These are phyloP conservation scores for Pseudococcus viburni DNA, from an alignment of 2,888 invertebrate genomes.

Conservation along the genomic window DNA sequence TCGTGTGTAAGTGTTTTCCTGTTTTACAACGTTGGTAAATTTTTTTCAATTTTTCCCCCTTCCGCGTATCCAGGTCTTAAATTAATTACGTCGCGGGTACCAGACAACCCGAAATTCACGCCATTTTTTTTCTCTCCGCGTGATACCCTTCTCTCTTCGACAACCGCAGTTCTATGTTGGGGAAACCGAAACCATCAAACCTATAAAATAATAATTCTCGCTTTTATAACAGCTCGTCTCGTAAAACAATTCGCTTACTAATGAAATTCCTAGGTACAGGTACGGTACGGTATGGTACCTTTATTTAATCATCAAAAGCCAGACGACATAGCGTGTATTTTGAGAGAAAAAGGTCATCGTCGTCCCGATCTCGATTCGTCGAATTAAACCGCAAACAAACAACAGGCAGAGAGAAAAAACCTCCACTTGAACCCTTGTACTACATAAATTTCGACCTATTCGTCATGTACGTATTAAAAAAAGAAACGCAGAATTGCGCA, in stretches of 20 bases:
- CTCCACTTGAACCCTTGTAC: conserved; percentile 12
- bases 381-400: conserved; percentile 27
- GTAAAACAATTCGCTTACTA: too few relatives aligned
- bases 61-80: neutral
- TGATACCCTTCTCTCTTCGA: too few relatives aligned
- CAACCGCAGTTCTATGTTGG: too few relatives aligned
- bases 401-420: neutral
- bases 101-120: neutral
- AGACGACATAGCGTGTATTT: conserved; percentile 2
- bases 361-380: neutral
- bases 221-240: too few relatives aligned
- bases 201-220: too few relatives aligned
- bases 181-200: too few relatives aligned
- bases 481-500: neutral
- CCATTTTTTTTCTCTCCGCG: neutral
- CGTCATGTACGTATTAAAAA: conserved; percentile 10
- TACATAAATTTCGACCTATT: conserved; percentile 19
- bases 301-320: neutral
- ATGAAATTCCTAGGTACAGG: neutral
- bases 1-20: conserved; percentile 34
- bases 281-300: neutral
- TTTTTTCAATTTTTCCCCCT: neutral
- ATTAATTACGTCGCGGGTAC: neutral
- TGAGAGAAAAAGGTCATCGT: neutral
- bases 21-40: conserved; percentile 21